Evolutionary conservation across 1,140 invertebrate species (phyloP).

Genomic region (Solen grandis): DNA sequence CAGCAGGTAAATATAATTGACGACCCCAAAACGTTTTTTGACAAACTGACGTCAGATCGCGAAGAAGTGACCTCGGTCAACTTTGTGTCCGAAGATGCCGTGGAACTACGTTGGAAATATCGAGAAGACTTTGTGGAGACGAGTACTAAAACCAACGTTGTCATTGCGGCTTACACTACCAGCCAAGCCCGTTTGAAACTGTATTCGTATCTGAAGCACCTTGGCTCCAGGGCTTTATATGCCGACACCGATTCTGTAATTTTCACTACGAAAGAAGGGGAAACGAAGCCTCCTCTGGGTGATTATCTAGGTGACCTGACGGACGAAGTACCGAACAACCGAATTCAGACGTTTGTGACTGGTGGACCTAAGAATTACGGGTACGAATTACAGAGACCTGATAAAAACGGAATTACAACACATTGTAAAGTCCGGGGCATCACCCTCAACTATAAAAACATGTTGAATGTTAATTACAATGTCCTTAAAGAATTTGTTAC

Average conservation of each 20-base stretch:
- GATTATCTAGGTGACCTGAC: constrained; percentile 32
- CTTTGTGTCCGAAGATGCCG: neutral
- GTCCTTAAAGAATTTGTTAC: constrained; percentile 8
- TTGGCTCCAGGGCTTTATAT: neutral
- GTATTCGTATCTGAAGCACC: constrained; percentile 12
- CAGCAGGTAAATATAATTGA: constrained; percentile 8
- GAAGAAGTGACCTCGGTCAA: constrained; percentile 27
- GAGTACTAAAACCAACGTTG: constrained; percentile 1
- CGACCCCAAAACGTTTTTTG: constrained; percentile 51
- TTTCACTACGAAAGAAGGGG: neutral
- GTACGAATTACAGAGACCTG: neutral
- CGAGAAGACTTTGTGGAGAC: neutral
- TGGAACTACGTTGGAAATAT: constrained; percentile 13
- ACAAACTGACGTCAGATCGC: constrained; percentile 61
- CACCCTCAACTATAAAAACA: constrained; percentile 39
- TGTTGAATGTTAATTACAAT: constrained; percentile 3
- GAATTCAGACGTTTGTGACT: constrained; percentile 14
- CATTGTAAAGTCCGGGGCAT: constrained; percentile 37
- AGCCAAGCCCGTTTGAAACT: constrained; percentile 9
- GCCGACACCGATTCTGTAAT: constrained; percentile 12
- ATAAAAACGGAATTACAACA: neutral
- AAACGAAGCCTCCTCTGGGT: neutral
- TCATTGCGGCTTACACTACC: constrained; percentile 16
- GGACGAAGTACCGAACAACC: neutral
- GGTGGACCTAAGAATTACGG: constrained; percentile 48